Percentiles rank a stretch among this genome's conserved stretches.
phyloP scores from a whole-genome alignment of 2,113 vertebrate species.

The Myxocyprinus asiaticus region DNA sequence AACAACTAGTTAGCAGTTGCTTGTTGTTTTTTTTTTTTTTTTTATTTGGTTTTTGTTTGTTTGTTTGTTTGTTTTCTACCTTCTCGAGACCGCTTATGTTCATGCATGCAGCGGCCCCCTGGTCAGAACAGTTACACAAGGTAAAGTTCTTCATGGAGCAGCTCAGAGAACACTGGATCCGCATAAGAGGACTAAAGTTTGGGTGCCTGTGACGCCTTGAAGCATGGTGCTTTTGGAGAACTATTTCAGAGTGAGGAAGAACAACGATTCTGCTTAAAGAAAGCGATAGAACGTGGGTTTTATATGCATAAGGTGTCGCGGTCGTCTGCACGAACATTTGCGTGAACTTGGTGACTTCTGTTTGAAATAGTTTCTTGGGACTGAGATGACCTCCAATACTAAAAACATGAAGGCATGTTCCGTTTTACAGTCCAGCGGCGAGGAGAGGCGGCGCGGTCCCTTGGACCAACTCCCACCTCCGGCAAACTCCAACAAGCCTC shows the following conservation, averaged over 20 bases:
- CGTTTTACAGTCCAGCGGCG: slow-evolving; percentile 72
- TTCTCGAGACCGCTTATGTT: slow-evolving; percentile 62
- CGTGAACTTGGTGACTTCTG: slow-evolving; percentile 51
- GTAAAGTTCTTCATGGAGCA: slow-evolving; percentile 74
- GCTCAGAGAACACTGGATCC: slow-evolving; percentile 65
- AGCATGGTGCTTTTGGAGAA: slow-evolving; percentile 73
- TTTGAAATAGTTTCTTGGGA: slow-evolving; percentile 63
- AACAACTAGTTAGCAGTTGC: slow-evolving; percentile 80
- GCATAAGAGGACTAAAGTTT: slow-evolving; percentile 68
- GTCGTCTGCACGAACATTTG: slow-evolving; percentile 60
- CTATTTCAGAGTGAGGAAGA: slow-evolving; percentile 53
- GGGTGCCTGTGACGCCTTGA: slow-evolving; percentile 67
- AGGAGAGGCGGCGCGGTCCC: slow-evolving; percentile 75
- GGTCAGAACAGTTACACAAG: slow-evolving; percentile 62
- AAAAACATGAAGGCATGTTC: slow-evolving; percentile 81
- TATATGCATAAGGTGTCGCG: slow-evolving; percentile 48
- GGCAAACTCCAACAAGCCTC: slow-evolving; percentile 82
- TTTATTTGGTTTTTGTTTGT: no score
- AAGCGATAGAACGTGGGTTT: slow-evolving; percentile 35
- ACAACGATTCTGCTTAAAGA: slow-evolving; percentile 52
- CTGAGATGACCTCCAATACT: slow-evolving; percentile 80
- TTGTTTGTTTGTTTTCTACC: no score
- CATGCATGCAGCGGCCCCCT: slow-evolving; percentile 63
- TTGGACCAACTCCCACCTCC: slow-evolving; percentile 81
- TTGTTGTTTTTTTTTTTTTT: slow-evolving; percentile 63